phyloP scores from a whole-genome alignment of 2,797 vertebrate genomes.

The Brotula barbata region DNA sequence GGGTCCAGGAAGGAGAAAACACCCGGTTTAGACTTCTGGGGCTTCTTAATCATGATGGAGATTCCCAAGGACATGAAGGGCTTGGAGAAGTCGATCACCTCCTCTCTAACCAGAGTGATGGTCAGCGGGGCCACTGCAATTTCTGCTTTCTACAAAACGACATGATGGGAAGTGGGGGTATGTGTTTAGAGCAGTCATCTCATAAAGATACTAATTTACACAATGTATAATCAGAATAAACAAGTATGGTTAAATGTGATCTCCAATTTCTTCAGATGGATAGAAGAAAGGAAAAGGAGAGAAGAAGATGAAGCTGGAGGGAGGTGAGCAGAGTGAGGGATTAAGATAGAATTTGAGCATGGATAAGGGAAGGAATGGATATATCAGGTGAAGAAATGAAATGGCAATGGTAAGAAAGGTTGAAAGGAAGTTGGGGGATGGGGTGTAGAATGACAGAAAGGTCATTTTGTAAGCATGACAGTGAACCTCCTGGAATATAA shows the following conservation, averaged over 20 bases:
- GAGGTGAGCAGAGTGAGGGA: slow-evolving; percentile 10
- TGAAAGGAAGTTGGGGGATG: slow-evolving; percentile 51
- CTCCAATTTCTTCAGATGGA: background rate
- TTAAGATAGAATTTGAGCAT: slow-evolving; percentile 38
- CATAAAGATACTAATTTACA: slow-evolving; percentile 1
- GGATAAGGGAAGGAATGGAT: slow-evolving; percentile 45
- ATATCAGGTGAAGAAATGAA: too few relatives aligned
- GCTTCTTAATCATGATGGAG: slow-evolving; percentile 99
- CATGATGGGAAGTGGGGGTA: background rate
- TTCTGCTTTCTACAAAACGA: slow-evolving; percentile 90
- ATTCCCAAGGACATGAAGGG: slow-evolving; percentile 99
- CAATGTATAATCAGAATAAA: background rate
- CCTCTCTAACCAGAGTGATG: slow-evolving; percentile 97
- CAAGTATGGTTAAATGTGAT: background rate
- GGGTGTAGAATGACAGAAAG: slow-evolving; percentile 42
- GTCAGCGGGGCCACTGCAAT: slow-evolving; percentile 98
- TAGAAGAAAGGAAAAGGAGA: slow-evolving; percentile 52
- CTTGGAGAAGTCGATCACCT: slow-evolving; percentile 99
- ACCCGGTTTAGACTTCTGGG: slow-evolving; percentile 98
- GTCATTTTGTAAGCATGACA: slow-evolving; percentile 62
- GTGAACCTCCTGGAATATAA: slow-evolving; percentile 56
- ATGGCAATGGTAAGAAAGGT: slow-evolving; percentile 1
- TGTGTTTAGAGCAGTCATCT: slow-evolving; percentile 12
- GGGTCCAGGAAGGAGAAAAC: too few relatives aligned
- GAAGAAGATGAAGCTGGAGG: slow-evolving; percentile 5